These are phyloP conservation scores for Maconellicoccus hirsutus DNA, from an alignment of 1,140 invertebrate genomes.

Conservation along the genomic window DNA sequence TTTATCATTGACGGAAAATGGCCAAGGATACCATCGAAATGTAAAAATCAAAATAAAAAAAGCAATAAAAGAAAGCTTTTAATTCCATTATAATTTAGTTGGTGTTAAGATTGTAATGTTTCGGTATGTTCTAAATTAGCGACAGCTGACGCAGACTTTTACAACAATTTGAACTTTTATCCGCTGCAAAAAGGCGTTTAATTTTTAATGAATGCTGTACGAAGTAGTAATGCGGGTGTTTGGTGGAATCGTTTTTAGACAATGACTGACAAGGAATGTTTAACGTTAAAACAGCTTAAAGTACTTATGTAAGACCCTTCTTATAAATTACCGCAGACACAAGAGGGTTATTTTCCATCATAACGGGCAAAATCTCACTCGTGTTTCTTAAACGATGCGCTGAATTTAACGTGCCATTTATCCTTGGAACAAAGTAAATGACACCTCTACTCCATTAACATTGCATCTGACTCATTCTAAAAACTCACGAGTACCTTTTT, in stretches of 20 bases:
- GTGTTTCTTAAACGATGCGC: constrained; percentile 11
- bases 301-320: constrained; percentile 18
- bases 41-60: neutral
- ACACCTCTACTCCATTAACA: constrained; percentile 15
- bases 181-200: constrained; percentile 13
- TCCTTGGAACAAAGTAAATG: constrained; percentile 16
- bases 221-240: neutral
- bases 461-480: neutral
- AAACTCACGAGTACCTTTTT: neutral
- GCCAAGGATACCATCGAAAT: too few relatives aligned
- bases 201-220: constrained; percentile 19
- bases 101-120: constrained; percentile 6
- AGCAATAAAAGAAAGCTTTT: neutral
- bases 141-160: constrained; percentile 18
- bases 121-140: neutral
- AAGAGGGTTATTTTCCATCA: constrained; percentile 18
- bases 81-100: neutral
- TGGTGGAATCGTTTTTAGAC: neutral
- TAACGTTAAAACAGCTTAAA: constrained; percentile 17
- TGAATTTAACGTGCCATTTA: constrained; percentile 21
- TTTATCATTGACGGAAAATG: too few relatives aligned
- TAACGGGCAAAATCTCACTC: constrained; percentile 13
- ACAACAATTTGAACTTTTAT: constrained; percentile 16
- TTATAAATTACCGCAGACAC: constrained; percentile 7
- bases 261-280: constrained; percentile 17